These are phyloP conservation scores for Parthenolecanium corni DNA, from an alignment of 2,888 invertebrate genomes.

Conservation along the genomic window DNA sequence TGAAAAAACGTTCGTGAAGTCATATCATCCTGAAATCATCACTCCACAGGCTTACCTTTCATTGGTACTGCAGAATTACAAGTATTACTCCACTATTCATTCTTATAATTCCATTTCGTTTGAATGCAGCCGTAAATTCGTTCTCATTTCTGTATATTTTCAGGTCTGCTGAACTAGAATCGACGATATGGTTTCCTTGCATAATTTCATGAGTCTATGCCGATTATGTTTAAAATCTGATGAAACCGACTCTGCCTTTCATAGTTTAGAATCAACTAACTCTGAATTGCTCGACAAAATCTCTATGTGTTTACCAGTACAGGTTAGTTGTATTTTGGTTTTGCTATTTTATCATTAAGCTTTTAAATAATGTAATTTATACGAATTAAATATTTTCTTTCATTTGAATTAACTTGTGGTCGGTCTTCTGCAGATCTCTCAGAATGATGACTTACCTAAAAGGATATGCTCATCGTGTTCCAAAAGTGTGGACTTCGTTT, in stretches of 20 bases:
- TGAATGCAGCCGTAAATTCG: too few relatives aligned
- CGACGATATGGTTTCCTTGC: constrained; percentile 2
- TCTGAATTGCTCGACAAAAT: constrained; percentile 8
- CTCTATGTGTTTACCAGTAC: constrained; percentile 4
- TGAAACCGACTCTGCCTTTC: not conserved
- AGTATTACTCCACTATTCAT: too few relatives aligned
- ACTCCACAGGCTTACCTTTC: too few relatives aligned
- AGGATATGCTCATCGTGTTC: not conserved
- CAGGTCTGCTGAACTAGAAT: not conserved
- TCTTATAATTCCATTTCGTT: too few relatives aligned
- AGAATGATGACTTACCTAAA: constrained; percentile 8
- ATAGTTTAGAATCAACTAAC: not conserved
- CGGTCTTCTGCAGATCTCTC: constrained; percentile 1
- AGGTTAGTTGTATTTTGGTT: not conserved
- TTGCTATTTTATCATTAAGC: not conserved
- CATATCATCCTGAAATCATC: too few relatives aligned
- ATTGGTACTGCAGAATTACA: too few relatives aligned
- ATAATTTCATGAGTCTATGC: not conserved
- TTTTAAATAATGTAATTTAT: not conserved
- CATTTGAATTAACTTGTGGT: not conserved
- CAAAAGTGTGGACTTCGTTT: constrained; percentile 11
- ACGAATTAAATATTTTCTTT: not conserved
- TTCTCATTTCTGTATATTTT: too few relatives aligned
- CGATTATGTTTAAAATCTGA: constrained; percentile 6
- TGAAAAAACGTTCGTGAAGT: too few relatives aligned